phyloP scores from a whole-genome alignment of 2,113 vertebrate species.

The Entosphenus tridentatus region DNA sequence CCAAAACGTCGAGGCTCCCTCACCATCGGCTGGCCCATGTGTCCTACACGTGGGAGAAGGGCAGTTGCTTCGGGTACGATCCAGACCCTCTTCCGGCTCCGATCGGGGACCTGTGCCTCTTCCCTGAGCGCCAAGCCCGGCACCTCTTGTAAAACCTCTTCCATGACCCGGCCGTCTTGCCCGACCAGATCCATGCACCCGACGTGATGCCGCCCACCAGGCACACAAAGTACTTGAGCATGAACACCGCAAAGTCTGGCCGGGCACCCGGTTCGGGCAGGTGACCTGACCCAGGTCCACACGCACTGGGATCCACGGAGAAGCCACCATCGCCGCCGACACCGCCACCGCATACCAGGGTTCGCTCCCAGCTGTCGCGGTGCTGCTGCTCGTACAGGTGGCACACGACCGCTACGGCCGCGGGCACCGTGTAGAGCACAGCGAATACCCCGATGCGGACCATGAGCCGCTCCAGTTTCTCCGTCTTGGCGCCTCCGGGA shows the following conservation, averaged over 20 bases:
- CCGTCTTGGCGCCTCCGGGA: conserved; percentile 81
- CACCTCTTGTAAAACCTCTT: conserved; percentile 39
- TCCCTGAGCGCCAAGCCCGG: conserved; percentile 42
- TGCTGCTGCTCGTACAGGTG: conserved; percentile 86
- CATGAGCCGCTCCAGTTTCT: conserved; percentile 95
- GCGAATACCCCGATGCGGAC: conserved; percentile 86
- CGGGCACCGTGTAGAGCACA: conserved; percentile 73
- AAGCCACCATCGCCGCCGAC: conserved; percentile 19
- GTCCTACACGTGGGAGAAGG: conserved; percentile 16
- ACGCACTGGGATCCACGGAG: conserved; percentile 24
- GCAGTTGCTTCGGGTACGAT: conserved; percentile 62
- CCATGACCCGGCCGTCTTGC: conserved; percentile 85
- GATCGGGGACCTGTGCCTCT: conserved; percentile 28
- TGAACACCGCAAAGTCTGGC: conserved; percentile 73
- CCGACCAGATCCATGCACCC: conserved; percentile 87
- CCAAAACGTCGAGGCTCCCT: too few relatives aligned
- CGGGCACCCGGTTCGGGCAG: conserved; percentile 15
- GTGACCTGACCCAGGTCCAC: too few relatives aligned
- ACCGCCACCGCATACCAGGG: conserved; percentile 30
- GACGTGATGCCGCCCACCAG: conserved; percentile 90
- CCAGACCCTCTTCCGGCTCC: conserved; percentile 14
- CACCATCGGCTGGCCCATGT: not conserved
- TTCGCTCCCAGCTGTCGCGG: conserved; percentile 54
- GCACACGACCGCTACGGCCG: conserved; percentile 70
- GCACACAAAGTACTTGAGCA: conserved; percentile 98